Conservation (phyloP, 2,113 vertebrate genomes). For the Taxidea taxus region DNA sequence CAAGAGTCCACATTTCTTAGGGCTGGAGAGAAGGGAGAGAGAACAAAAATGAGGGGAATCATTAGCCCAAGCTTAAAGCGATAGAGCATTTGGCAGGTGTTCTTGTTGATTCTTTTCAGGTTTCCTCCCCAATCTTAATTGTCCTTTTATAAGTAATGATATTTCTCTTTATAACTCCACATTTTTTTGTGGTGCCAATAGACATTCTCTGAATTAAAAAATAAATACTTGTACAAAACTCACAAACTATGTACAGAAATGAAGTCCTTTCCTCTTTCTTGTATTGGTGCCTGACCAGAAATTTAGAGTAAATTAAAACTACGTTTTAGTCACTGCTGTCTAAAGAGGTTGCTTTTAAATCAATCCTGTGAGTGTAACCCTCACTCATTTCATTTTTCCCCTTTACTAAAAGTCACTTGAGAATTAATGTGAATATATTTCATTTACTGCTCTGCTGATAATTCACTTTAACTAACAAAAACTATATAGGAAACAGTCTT, state of each 20-base stretch:
- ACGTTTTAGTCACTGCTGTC: background rate
- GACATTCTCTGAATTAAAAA: background rate
- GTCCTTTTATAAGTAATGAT: background rate
- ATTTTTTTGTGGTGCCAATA: background rate
- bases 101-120: background rate
- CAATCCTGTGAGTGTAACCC: background rate
- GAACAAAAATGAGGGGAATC: background rate
- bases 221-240: background rate
- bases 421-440: background rate
- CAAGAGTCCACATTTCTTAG: background rate
- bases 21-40: background rate
- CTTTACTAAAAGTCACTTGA: background rate
- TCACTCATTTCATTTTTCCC: background rate
- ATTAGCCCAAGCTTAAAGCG: background rate
- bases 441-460: background rate
- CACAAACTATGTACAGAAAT: background rate
- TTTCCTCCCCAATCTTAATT: background rate
- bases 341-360: background rate
- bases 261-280: background rate
- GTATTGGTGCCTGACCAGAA: background rate
- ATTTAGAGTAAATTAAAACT: background rate
- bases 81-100: background rate
- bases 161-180: background rate
- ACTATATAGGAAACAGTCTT: background rate
- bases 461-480: background rate